Evolutionary conservation across 2,113 vertebrate species (phyloP).

Genomic region (Tupaia chinensis): DNA sequence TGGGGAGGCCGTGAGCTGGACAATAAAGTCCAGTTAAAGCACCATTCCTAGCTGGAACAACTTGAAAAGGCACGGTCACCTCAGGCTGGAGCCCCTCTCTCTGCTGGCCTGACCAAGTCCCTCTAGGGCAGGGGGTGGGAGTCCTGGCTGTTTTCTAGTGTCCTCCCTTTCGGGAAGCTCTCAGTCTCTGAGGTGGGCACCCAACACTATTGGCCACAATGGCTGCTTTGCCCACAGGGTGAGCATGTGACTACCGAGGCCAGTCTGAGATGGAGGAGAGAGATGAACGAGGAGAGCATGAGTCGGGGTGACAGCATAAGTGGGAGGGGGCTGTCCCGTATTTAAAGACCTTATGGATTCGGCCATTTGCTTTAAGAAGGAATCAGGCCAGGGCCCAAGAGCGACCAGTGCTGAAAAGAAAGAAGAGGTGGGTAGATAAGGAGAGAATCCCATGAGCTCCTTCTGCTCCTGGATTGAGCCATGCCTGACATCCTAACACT

Average conservation of each 20-base stretch:
- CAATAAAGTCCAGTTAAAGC: too few relatives aligned
- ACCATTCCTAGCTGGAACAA: too few relatives aligned
- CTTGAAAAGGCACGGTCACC: not conserved
- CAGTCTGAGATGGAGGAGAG: not conserved
- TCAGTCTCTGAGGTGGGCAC: not conserved
- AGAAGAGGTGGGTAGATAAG: not conserved
- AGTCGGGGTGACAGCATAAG: fast-evolving
- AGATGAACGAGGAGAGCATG: not conserved
- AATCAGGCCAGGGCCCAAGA: not conserved
- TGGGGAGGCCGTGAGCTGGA: too few relatives aligned
- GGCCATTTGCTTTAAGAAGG: not conserved
- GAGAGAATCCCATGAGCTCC: fast-evolving
- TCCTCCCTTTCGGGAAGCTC: not conserved
- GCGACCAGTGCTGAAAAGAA: not conserved
- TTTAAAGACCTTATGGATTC: not conserved
- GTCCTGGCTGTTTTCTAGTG: fast-evolving
- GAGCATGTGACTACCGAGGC: not conserved
- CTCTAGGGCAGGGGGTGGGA: fast-evolving
- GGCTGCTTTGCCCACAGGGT: too few relatives aligned
- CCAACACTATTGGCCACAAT: not conserved
- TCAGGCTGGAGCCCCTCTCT: not conserved
- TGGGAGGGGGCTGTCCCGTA: not conserved
- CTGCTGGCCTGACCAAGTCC: not conserved
- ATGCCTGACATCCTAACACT: not conserved
- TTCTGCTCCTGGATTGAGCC: not conserved